Conservation (phyloP, 2,797 vertebrate genomes). For the Pelodytes ibericus region DNA sequence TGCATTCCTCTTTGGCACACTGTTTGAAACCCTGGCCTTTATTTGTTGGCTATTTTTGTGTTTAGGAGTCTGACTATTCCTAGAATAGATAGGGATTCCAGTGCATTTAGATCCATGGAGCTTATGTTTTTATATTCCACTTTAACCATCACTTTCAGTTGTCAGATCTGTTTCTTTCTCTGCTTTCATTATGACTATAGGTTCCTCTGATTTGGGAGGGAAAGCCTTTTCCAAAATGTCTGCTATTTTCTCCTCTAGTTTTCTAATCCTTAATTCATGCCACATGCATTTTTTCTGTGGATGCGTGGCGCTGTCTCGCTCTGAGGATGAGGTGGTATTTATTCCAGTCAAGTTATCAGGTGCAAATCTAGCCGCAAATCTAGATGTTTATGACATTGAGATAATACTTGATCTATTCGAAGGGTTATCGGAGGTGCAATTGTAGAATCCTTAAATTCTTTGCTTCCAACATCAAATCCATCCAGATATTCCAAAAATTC, state of each 20-base stretch:
- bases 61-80: conserved; percentile 60
- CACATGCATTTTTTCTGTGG: conserved; percentile 63
- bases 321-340: conserved; percentile 65
- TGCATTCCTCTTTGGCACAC: conserved; percentile 62
- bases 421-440: conserved; percentile 66
- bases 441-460: conserved; percentile 65
- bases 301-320: conserved; percentile 60
- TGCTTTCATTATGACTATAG: conserved; percentile 71
- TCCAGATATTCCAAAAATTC: conserved; percentile 46
- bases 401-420: conserved; percentile 73
- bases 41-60: conserved; percentile 64
- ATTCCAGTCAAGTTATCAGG: conserved; percentile 58
- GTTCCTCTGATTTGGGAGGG: conserved; percentile 26
- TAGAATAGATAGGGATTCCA: conserved; percentile 73
- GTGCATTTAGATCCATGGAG: conserved; percentile 65
- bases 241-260: conserved; percentile 88
- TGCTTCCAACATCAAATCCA: conserved; percentile 1
- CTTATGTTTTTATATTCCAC: conserved; percentile 79
- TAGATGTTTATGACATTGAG: conserved; percentile 74
- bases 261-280: conserved; percentile 86
- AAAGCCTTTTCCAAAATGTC: conserved; percentile 78
- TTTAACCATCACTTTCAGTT: conserved; percentile 90
- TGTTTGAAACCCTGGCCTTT: conserved; percentile 68
- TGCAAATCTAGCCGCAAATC: conserved; percentile 31
- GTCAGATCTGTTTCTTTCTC: conserved; percentile 88